Conservation (phyloP, 2,113 vertebrate species). For the Apteryx mantelli region DNA sequence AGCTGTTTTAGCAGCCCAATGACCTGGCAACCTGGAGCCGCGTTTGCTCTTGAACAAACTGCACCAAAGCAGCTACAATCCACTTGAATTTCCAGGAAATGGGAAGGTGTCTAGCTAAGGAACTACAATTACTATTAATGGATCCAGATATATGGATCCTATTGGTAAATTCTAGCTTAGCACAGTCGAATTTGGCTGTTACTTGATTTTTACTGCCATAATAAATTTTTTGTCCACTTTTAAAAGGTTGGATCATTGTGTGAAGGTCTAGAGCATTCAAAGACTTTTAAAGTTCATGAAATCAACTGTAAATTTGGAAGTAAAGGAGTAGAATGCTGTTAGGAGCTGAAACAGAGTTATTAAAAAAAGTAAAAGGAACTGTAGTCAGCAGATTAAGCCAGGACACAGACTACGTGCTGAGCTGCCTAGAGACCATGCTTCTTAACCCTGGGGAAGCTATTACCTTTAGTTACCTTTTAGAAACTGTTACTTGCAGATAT, state of each 20-base stretch:
- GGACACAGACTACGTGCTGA: background rate
- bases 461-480: too few species aligned
- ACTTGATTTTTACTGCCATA: constrained; percentile 1
- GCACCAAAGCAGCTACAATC: background rate
- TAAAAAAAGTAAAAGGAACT: background rate
- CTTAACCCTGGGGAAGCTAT: background rate
- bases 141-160: background rate
- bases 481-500: background rate
- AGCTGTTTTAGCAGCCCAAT: background rate
- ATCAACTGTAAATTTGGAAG: background rate
- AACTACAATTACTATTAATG: background rate
- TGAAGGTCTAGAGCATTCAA: constrained; percentile 10
- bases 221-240: constrained; percentile 14
- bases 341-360: background rate
- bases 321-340: background rate
- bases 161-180: constrained; percentile 31
- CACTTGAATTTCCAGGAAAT: background rate
- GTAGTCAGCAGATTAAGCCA: background rate
- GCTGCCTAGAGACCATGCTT: background rate
- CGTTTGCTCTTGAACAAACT: background rate
- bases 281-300: constrained; percentile 26
- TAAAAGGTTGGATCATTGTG: background rate
- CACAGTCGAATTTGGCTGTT: background rate
- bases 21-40: background rate
- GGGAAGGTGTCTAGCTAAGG: background rate